phyloP scores from a whole-genome alignment of 30 jellyfish, hydroid and myxozoan genomes.

The Rhopilema esculentum region DNA sequence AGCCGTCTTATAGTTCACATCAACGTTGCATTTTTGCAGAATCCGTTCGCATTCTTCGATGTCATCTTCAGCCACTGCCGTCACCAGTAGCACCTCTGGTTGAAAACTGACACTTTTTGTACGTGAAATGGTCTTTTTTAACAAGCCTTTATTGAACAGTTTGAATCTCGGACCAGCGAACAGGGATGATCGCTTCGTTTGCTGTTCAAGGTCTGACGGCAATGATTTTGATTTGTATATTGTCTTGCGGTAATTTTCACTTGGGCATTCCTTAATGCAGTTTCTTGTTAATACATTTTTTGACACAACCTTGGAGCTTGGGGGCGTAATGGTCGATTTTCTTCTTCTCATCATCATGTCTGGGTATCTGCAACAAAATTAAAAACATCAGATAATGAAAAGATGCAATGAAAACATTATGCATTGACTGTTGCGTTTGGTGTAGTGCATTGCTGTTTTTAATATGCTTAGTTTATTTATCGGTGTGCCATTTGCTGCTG shows the following conservation, averaged over 20 bases:
- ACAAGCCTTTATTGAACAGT: conserved; percentile 8
- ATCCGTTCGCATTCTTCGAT: conserved; percentile 37
- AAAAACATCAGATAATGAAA: background rate
- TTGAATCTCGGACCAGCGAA: background rate
- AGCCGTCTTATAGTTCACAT: conserved; percentile 61
- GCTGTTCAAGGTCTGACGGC: conserved; percentile 63
- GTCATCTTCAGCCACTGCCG: conserved; percentile 73
- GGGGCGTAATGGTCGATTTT: conserved; percentile 63
- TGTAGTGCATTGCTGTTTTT: no score
- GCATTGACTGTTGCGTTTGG: background rate
- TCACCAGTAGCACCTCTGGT: conserved; percentile 60
- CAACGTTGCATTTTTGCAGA: conserved; percentile 31
- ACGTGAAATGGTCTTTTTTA: conserved; percentile 45
- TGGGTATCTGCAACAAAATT: background rate
- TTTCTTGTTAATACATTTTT: conserved; percentile 6
- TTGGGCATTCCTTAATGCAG: conserved; percentile 23
- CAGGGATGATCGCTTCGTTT: conserved; percentile 13
- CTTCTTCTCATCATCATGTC: conserved; percentile 52
- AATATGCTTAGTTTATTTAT: no score
- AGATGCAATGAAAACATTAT: background rate
- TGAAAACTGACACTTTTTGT: conserved; percentile 66
- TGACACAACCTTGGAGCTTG: conserved; percentile 34
- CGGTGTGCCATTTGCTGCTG: no score
- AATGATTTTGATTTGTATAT: conserved; percentile 70
- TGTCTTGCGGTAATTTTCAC: conserved; percentile 41